Evolutionary conservation across 2,888 invertebrate genomes (phyloP).

Genomic region (Hofmannophila pseudospretella): DNA sequence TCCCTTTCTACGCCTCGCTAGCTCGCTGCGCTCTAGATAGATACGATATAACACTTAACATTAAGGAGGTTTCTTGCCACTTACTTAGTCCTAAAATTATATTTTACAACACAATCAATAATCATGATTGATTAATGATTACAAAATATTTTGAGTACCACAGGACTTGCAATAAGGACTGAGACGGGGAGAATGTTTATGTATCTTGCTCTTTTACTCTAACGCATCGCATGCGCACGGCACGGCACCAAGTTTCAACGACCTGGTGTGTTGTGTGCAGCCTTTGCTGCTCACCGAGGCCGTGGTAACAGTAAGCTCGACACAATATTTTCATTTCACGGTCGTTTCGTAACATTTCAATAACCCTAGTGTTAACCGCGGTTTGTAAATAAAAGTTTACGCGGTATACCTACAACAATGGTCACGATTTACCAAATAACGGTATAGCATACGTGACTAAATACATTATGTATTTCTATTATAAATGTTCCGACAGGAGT

Average conservation of each 20-base stretch:
- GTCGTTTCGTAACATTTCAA: conserved; percentile 68
- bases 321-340: conserved; percentile 65
- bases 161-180: conserved; percentile 32
- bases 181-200: conserved; percentile 55
- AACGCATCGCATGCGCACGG: conserved; percentile 41
- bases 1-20: no score
- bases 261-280: conserved; percentile 55
- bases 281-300: conserved; percentile 40
- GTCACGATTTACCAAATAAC: conserved; percentile 19
- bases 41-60: no score
- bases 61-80: no score
- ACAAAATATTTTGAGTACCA: conserved; percentile 15
- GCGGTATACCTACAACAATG: conserved; percentile 23
- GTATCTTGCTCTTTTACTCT: conserved; percentile 49
- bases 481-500: no score
- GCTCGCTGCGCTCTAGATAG: no score
- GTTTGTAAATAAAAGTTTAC: conserved; percentile 39
- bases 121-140: no score
- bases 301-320: conserved; percentile 50
- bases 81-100: no score
- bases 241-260: conserved; percentile 59
- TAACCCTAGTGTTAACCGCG: conserved; percentile 39
- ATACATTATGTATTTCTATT: no score
- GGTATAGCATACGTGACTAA: conserved; percentile 5
- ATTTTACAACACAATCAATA: no score